Evolutionary conservation across 2,113 vertebrate species (phyloP).

Genomic region (Edolisoma coerulescens): DNA sequence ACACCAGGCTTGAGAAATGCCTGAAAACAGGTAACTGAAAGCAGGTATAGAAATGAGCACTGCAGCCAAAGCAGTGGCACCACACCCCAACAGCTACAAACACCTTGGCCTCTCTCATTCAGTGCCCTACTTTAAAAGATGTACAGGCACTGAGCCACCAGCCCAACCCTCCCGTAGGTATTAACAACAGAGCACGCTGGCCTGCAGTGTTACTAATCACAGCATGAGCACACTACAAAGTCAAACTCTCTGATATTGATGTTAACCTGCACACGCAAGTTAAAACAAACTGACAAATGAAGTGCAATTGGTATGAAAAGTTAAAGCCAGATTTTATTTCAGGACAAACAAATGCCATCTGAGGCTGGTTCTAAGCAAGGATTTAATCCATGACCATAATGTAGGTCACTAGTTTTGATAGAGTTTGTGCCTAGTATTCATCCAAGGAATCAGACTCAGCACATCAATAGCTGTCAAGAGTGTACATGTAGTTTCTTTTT

Average conservation of each 20-base stretch:
- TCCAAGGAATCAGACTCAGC: not conserved
- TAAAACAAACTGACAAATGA: not conserved
- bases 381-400: not conserved
- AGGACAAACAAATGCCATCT: not conserved
- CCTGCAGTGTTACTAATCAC: not conserved
- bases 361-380: not conserved
- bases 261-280: not conserved
- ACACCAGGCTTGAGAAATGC: not conserved
- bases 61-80: not conserved
- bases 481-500: not conserved
- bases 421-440: not conserved
- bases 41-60: not conserved
- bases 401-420: not conserved
- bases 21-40: not conserved
- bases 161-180: not conserved
- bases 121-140: not conserved
- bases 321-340: not conserved
- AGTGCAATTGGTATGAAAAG: not conserved
- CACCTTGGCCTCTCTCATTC: not conserved
- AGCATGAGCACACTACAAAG: not conserved
- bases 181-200: not conserved
- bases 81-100: not conserved
- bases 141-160: not conserved
- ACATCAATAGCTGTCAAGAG: not conserved
- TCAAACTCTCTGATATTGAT: not conserved